Conservation (phyloP, 1,140 invertebrate genomes). For the Pachypeltis micranthus region DNA sequence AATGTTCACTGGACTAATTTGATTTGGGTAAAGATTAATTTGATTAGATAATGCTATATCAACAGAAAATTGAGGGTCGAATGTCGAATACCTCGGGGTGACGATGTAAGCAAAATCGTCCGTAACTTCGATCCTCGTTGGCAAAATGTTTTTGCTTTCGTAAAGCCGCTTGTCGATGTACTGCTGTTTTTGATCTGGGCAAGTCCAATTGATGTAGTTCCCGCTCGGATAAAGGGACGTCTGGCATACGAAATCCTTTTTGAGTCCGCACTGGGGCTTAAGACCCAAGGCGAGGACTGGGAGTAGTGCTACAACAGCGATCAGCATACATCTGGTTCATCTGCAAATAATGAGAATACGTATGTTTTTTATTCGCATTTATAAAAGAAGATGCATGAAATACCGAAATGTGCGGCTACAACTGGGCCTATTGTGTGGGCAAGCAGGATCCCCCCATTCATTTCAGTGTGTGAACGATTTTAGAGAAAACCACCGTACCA, state of each 20-base stretch:
- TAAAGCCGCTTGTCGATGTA: conserved; percentile 39
- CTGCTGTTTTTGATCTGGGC: conserved; percentile 40
- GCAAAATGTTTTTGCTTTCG: conserved; percentile 15
- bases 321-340: not conserved
- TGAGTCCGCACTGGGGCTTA: not conserved
- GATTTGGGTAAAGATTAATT: too few species aligned
- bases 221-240: conserved; percentile 23
- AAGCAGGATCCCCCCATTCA: too few species aligned
- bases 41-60: too few species aligned
- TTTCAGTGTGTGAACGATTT: too few species aligned
- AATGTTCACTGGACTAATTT: too few species aligned
- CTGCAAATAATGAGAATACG: too few species aligned
- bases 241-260: not conserved
- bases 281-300: not conserved
- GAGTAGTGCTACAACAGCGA: not conserved
- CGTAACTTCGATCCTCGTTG: not conserved
- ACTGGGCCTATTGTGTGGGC: too few species aligned
- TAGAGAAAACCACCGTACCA: too few species aligned
- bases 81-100: not conserved
- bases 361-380: too few species aligned
- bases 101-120: not conserved
- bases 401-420: too few species aligned
- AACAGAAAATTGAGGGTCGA: too few species aligned
- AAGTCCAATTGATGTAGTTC: conserved; percentile 41
- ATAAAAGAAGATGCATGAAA: too few species aligned